These are phyloP conservation scores for Schlechtendalia chinensis DNA, from an alignment of 1,140 invertebrate genomes.

Conservation along the genomic window DNA sequence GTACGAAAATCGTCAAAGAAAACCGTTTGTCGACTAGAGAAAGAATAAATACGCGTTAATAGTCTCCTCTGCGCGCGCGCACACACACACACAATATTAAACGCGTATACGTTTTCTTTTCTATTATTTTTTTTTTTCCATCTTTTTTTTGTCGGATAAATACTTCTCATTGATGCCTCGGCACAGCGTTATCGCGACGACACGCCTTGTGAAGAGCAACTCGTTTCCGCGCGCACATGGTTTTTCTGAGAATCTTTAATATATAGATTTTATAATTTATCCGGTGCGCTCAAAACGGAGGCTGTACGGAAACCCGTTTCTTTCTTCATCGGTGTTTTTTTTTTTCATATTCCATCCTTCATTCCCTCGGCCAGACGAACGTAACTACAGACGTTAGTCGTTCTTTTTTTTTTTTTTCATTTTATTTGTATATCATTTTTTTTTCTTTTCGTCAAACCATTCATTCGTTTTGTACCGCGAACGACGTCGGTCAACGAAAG, in stretches of 20 bases:
- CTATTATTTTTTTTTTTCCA: not conserved
- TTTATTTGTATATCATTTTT: too few species aligned
- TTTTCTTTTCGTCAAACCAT: too few species aligned
- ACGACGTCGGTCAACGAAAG: constrained; percentile 3
- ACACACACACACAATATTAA: not conserved
- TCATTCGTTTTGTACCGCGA: not conserved
- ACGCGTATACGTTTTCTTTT: too few species aligned
- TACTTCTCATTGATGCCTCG: constrained; percentile 40
- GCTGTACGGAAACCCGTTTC: constrained; percentile 36
- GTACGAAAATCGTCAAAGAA: constrained; percentile 26
- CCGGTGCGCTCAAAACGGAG: constrained; percentile 25
- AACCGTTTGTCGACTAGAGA: constrained; percentile 1
- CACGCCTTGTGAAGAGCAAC: constrained; percentile 48
- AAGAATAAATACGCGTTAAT: not conserved
- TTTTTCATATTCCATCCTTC: not conserved
- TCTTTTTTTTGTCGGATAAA: constrained; percentile 37
- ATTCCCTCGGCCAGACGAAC: not conserved
- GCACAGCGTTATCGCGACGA: constrained; percentile 39
- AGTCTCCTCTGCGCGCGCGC: too few species aligned
- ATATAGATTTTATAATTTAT: constrained; percentile 38
- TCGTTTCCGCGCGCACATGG: constrained; percentile 31
- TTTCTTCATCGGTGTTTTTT: constrained; percentile 16
- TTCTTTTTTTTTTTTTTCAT: not conserved
- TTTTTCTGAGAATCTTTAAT: constrained; percentile 41
- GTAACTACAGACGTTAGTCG: constrained; percentile 1